phyloP scores from a whole-genome alignment of 2,113 vertebrate genomes.

The Paramormyrops kingsleyae region DNA sequence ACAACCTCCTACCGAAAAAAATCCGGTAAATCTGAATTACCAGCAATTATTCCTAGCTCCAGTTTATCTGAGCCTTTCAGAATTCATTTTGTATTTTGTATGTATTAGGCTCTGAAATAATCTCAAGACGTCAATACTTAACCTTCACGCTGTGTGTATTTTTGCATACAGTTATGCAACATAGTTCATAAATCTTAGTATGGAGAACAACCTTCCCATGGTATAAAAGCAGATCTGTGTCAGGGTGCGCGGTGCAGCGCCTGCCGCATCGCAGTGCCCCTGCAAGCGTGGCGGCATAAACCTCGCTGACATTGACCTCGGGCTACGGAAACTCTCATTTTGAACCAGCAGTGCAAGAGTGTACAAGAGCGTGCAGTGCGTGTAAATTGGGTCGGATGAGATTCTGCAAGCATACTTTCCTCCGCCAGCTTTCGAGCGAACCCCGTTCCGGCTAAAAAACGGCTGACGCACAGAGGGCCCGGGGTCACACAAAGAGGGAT shows the following conservation, averaged over 20 bases:
- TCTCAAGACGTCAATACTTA: neutral
- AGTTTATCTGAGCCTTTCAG: neutral
- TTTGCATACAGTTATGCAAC: neutral
- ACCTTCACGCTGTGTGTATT: neutral
- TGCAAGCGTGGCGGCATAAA: neutral
- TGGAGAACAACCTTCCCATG: constrained; percentile 3
- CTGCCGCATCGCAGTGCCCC: neutral
- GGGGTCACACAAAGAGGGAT: neutral
- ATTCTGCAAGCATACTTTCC: neutral
- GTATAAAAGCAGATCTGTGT: neutral
- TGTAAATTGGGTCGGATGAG: neutral
- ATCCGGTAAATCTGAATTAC: neutral
- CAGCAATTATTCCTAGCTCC: neutral
- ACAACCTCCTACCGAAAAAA: neutral
- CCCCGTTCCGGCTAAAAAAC: neutral
- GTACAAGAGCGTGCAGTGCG: neutral
- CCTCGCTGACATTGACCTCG: neutral
- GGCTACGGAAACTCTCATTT: neutral
- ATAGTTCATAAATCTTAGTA: neutral
- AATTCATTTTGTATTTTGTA: neutral
- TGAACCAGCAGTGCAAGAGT: neutral
- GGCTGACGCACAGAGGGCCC: neutral
- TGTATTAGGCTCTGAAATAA: neutral
- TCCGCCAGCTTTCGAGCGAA: neutral
- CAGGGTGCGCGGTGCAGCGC: neutral